These are phyloP conservation scores for Bombus confusus DNA, from an alignment of 1,140 invertebrate genomes.

Conservation along the genomic window DNA sequence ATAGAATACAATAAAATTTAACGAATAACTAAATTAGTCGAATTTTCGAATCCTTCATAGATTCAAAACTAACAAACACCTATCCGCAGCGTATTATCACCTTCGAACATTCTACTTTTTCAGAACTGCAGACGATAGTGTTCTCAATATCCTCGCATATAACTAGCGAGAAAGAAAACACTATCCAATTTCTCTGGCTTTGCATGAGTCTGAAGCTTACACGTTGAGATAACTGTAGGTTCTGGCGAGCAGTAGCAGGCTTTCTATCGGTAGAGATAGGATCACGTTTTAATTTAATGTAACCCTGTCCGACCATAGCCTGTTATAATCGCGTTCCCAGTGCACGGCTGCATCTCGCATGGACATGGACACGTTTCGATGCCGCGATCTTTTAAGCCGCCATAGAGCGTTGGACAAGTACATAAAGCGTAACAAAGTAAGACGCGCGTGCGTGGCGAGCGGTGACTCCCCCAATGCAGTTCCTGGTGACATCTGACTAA, in stretches of 20 bases:
- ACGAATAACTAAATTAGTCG: background rate
- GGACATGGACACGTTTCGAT: background rate
- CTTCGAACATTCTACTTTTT: background rate
- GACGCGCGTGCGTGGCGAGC: constrained; percentile 23
- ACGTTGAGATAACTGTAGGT: constrained; percentile 7
- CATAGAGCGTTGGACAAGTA: constrained; percentile 35
- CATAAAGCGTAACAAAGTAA: constrained; percentile 62
- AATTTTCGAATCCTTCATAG: background rate
- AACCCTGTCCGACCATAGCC: constrained; percentile 3
- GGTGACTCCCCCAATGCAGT: constrained; percentile 62
- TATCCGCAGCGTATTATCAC: background rate
- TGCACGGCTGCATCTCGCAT: background rate
- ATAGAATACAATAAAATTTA: no score
- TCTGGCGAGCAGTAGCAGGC: background rate
- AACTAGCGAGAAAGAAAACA: background rate
- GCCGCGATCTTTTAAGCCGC: constrained; percentile 16
- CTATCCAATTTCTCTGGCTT: background rate
- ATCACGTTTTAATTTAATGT: constrained; percentile 43
- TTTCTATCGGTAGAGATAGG: constrained; percentile 12
- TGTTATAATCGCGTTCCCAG: constrained; percentile 1
- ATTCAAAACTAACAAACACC: background rate
- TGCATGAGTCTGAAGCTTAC: background rate
- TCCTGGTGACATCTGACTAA: constrained; percentile 73
- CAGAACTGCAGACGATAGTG: background rate
- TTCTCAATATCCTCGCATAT: background rate